Conservation (phyloP, 2,113 vertebrate genomes). For the Pimephales promelas region DNA sequence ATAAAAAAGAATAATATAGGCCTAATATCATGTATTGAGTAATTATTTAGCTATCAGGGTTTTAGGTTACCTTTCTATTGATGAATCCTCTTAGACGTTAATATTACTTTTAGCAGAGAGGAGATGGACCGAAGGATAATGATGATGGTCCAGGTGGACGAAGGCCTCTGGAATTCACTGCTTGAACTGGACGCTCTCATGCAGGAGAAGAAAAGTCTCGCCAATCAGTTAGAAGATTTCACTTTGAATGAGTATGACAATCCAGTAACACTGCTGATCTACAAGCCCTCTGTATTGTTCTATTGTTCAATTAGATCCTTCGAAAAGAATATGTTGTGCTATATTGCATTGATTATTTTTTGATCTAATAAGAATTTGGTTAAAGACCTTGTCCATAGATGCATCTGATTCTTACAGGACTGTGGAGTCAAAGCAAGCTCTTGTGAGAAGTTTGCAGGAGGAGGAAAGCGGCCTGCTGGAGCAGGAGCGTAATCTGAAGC, state of each 20-base stretch:
- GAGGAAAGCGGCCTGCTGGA: conserved; percentile 13
- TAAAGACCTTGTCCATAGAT: not conserved
- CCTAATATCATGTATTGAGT: not conserved
- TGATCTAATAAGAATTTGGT: not conserved
- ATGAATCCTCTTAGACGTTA: not conserved
- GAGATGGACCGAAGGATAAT: conserved; percentile 56
- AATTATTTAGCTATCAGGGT: not conserved
- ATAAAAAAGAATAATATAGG: not conserved
- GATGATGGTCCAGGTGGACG: conserved; percentile 48
- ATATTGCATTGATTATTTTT: not conserved
- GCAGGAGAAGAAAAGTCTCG: conserved; percentile 49
- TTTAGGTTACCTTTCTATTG: not conserved
- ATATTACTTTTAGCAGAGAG: conserved; percentile 52
- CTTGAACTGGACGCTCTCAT: conserved; percentile 59
- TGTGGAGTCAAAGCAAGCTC: not conserved
- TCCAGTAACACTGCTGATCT: not conserved
- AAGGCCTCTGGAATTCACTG: conserved; percentile 50
- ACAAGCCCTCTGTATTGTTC: not conserved
- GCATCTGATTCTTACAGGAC: not conserved
- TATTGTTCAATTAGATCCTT: not conserved
- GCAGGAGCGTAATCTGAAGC: conserved; percentile 27
- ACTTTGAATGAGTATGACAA: conserved; percentile 32
- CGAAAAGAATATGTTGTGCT: not conserved
- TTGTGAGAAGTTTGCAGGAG: conserved; percentile 24
- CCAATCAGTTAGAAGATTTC: conserved; percentile 54